Conservation (phyloP, 2,797 vertebrate genomes). For the Rhinella marina region DNA sequence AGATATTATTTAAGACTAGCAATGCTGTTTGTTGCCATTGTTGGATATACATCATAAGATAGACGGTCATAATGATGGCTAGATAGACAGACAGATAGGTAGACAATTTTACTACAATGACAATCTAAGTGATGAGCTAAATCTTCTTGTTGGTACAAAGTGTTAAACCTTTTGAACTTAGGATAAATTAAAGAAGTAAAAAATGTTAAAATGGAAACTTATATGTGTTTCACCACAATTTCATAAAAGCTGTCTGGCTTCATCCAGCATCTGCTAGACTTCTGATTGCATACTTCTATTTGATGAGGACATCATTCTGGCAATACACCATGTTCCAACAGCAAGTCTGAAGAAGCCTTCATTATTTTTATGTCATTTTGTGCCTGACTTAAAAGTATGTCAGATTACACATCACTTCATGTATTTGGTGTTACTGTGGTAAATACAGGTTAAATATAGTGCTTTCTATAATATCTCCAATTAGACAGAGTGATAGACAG, state of each 20-base stretch:
- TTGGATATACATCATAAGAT: neutral
- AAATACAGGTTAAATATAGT: neutral
- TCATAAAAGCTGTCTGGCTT: constrained; percentile 38
- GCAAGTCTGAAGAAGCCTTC: constrained; percentile 22
- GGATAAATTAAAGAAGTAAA: constrained; percentile 29
- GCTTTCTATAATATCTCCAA: neutral
- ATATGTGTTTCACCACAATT: constrained; percentile 24
- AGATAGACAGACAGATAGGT: neutral
- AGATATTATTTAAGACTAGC: too few relatives aligned
- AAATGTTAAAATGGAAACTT: constrained; percentile 28
- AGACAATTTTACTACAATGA: neutral
- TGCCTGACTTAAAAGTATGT: neutral
- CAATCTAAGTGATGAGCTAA: neutral
- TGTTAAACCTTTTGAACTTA: constrained; percentile 7
- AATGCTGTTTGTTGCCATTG: too few relatives aligned
- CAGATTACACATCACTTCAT: neutral
- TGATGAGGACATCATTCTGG: constrained; percentile 50
- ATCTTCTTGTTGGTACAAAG: neutral
- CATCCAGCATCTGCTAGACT: constrained; percentile 34
- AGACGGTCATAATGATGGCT: neutral
- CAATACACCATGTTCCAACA: constrained; percentile 37
- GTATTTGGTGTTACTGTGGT: neutral
- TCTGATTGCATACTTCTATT: constrained; percentile 37
- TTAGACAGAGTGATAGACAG: neutral
- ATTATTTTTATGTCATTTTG: constrained; percentile 12